Base-by-base conservation (phyloP, 2,113 vertebrate genomes). In the Thalassoma bifasciatum region DNA sequence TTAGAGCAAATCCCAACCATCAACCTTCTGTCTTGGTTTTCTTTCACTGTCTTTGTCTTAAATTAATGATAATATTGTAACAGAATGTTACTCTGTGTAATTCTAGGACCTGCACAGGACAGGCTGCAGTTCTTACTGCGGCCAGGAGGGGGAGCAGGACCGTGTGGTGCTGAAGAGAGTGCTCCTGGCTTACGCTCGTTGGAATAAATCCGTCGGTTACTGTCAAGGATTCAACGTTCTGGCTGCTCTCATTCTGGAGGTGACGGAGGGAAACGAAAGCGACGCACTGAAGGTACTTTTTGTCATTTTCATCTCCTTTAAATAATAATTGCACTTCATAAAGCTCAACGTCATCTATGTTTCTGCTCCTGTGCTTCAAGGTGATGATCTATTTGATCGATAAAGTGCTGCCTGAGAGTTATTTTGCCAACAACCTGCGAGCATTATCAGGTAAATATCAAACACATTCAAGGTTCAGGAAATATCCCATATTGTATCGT, bases 311-410 rank as follows among this genome's bases (percentile, higher is more conserved):
- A 12, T 54, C 16, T 13, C 9, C 17, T 34, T 75, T 30, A 1
- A 23, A 49, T 22, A 50, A n/a, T 23, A 2, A 36, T 49, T n/a
- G 2, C 17, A 12, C 30, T 37, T 19, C 23, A 21, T 26, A 34
- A 40, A 40, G 10, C 14, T 14, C 14, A 9, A 9, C 2, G 2
- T 46, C 13, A 46, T 46, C 16, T 16, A 1, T 6, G 58, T 19
- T 21, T 40, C 22, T 0, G 1, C 50, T 51, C 52, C 10, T 54
- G 16, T 51, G 0, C 37, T 0, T 75, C 52, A 85, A 99, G 98
- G 96, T 99, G 82, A 99, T 99, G 98, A 98, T 99, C 91, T 99
- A 98, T 77, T 90, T 99, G 77, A 99, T 99, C 34, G 98, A 99
- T 93, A 99, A 99, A 82, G 98, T 99, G 57, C 95, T 99, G 86